Evolutionary conservation across 1,140 invertebrate genomes (phyloP).

Genomic region (Eriocheir sinensis): DNA sequence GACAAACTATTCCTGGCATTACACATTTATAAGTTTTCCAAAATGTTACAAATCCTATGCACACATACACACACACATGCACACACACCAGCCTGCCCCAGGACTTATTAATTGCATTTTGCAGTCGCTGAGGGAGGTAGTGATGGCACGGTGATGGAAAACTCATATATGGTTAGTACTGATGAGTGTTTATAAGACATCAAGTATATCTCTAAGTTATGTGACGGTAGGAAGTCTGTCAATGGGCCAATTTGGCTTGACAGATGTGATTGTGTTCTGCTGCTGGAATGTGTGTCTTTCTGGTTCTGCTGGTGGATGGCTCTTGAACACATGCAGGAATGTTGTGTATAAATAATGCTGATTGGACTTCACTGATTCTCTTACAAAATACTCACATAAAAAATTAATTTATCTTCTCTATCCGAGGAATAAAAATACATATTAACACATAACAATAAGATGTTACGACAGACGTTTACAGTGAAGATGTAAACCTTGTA

Average conservation of each 20-base stretch:
- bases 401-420: not conserved
- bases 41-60: no score
- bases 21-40: no score
- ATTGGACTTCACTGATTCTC: not conserved
- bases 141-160: no score
- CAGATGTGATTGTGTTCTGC: not conserved
- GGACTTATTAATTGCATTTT: no score
- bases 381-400: not conserved
- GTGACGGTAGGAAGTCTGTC: not conserved
- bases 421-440: not conserved
- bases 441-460: not conserved
- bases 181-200: no score
- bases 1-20: no score
- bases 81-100: no score
- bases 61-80: no score
- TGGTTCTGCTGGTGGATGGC: not conserved
- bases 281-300: not conserved
- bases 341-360: conserved; percentile 23
- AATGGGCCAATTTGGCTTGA: not conserved
- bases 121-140: no score
- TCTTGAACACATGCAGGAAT: not conserved
- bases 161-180: no score
- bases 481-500: not conserved
- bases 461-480: conserved; percentile 1
- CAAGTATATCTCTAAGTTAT: not conserved